Evolutionary conservation across 2,888 invertebrate species (phyloP), one percentile per base, ranked within the genome.

Genomic region (Acanthopleura granulata): DNA sequence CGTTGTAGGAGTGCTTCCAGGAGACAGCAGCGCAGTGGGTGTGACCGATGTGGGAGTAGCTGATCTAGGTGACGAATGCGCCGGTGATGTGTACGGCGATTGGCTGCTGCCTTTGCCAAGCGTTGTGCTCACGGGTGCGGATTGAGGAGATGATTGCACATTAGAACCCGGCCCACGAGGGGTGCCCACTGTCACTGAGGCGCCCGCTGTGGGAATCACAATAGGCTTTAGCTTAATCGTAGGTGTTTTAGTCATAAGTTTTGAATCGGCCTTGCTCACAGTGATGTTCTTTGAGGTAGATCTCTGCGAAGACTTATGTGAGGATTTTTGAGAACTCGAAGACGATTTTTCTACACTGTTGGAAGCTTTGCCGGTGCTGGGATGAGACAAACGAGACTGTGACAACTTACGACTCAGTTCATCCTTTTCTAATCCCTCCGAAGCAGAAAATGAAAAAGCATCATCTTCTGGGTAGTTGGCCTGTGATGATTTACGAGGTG

Each of bases 141-240:
- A 27, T 25, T 66, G 66, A 16, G 66, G 66, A 3, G 29, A 66
- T 18, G 66, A 22, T 27, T 22, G 29, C 27, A 27, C 22, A 27
- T 66, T 66, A 22, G 22, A 16, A 1, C 27, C 22, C 22, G 66
- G 29, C 18, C 25, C 25, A n/a, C 22, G 18, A n/a, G 57, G 57
- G 14, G 76, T 66, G 27, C 76, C 74, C 62, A 77, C 72, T 27
- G 78, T 69, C 12, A 78, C 75, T 69, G 73, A 79, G 51, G 80
- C 73, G 29, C 74, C 66, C 22, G 25, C 74, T 93, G 83, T 92
- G 92, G 94, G 94, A 85, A 93, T 93, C 0, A 94, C 93, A 0
- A 95, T 95, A 57, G 94, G 96, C 79, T 89, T 89, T 40, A 88
- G 79, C 75, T 88, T 87, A 40, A 89, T 85, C 22, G 88, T 88